phyloP scores from a whole-genome alignment of 2,888 invertebrate species.

The Athripsodes cinereus region DNA sequence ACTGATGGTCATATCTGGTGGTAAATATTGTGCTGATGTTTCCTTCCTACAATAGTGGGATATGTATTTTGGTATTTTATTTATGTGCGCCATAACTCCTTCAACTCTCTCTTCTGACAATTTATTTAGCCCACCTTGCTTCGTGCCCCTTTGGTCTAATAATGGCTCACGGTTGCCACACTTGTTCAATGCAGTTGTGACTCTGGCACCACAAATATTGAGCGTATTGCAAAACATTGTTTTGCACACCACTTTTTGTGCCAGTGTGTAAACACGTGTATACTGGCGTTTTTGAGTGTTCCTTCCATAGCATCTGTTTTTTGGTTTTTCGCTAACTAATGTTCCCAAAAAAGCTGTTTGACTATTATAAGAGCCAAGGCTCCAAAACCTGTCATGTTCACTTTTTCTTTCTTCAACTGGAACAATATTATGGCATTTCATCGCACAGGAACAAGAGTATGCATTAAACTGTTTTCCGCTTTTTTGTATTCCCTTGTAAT shows the following conservation, averaged over 20 bases:
- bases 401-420: neutral
- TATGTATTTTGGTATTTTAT: neutral
- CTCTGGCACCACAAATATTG: neutral
- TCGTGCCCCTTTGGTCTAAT: neutral
- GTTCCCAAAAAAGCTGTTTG: neutral
- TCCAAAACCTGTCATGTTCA: neutral
- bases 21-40: neutral
- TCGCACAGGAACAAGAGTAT: neutral
- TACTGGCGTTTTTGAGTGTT: neutral
- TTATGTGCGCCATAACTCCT: neutral
- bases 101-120: neutral
- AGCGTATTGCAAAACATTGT: neutral
- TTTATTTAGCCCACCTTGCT: neutral
- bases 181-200: neutral
- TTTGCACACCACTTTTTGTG: neutral
- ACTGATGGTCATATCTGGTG: constrained; percentile 7
- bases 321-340: neutral
- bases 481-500: neutral
- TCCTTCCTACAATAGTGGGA: neutral
- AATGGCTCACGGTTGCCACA: neutral
- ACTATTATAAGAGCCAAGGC: neutral
- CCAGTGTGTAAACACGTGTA: neutral
- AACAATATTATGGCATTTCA: neutral
- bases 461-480: neutral
- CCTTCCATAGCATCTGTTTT: neutral